Evolutionary conservation across 1,140 invertebrate genomes (phyloP).

Genomic region (Cheumatopsyche charites): DNA sequence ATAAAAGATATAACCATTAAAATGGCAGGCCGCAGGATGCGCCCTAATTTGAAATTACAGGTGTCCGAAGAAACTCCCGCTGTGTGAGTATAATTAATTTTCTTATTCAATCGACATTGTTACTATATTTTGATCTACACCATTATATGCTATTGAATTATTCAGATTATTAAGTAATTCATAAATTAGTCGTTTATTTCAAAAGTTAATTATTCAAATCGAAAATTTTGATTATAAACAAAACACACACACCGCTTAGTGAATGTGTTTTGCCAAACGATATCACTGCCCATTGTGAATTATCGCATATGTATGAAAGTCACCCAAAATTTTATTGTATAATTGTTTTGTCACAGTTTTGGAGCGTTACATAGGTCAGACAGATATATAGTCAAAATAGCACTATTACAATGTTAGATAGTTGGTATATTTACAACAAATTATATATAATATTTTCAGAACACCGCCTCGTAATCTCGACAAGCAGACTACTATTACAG

Average conservation of each 20-base stretch:
- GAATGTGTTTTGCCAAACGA: too few species aligned
- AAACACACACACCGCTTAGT: too few species aligned
- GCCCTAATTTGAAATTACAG: slow-evolving; percentile 58
- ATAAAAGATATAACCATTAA: not conserved
- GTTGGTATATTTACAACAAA: not conserved
- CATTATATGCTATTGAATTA: too few species aligned
- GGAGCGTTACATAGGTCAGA: too few species aligned
- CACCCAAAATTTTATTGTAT: too few species aligned
- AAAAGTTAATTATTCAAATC: not conserved
- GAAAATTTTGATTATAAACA: too few species aligned
- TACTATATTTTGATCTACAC: too few species aligned
- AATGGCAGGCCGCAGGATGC: slow-evolving; percentile 50
- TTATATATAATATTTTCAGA: slow-evolving; percentile 54
- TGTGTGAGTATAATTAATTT: slow-evolving; percentile 56
- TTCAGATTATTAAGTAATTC: not conserved
- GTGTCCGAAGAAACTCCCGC: slow-evolving; percentile 57
- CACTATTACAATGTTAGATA: not conserved
- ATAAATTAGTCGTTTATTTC: not conserved
- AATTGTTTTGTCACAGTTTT: too few species aligned
- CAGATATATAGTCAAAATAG: not conserved
- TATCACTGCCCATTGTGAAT: too few species aligned
- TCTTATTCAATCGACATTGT: too few species aligned
- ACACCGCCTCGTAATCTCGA: slow-evolving; percentile 83
- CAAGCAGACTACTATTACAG: slow-evolving; percentile 84
- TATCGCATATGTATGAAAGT: too few species aligned